phyloP scores from a whole-genome alignment of 2,888 invertebrate genomes.

The Conops quadrifasciatus region DNA sequence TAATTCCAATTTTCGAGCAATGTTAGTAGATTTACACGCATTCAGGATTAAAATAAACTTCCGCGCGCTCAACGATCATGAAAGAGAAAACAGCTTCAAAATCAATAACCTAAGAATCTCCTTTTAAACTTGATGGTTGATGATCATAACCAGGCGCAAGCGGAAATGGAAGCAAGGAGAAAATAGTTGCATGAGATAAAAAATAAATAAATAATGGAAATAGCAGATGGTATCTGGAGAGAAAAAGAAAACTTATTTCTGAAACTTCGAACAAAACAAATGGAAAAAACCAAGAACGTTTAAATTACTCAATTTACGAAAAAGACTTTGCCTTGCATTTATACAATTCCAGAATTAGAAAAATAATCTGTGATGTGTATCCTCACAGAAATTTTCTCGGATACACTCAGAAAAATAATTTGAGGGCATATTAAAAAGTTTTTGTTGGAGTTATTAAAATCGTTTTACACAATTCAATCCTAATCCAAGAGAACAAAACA shows the following conservation, averaged over 20 bases:
- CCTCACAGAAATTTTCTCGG: too few relatives aligned
- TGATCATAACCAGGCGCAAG: not conserved
- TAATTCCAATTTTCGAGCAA: slow-evolving; percentile 69
- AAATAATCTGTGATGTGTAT: too few relatives aligned
- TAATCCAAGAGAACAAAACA: slow-evolving; percentile 2
- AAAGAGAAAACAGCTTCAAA: slow-evolving; percentile 35
- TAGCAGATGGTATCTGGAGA: too few relatives aligned
- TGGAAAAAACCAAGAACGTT: not conserved
- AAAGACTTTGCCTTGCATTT: slow-evolving; percentile 11
- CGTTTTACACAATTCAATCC: too few relatives aligned
- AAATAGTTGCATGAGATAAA: not conserved
- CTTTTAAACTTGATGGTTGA: not conserved
- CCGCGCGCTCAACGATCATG: slow-evolving; percentile 24
- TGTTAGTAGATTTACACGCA: slow-evolving; percentile 57
- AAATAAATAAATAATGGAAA: not conserved
- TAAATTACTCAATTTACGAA: not conserved
- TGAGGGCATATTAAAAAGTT: not conserved
- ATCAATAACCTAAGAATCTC: too few relatives aligned
- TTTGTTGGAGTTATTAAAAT: slow-evolving; percentile 19
- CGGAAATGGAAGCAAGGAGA: slow-evolving; percentile 2
- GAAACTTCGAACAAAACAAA: not conserved
- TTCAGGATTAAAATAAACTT: slow-evolving; percentile 36
- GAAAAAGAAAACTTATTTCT: not conserved
- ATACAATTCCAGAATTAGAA: not conserved
- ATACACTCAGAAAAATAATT: not conserved